Base-by-base conservation (phyloP, 1,140 invertebrate genomes). In the Brachionus rubens region DNA sequence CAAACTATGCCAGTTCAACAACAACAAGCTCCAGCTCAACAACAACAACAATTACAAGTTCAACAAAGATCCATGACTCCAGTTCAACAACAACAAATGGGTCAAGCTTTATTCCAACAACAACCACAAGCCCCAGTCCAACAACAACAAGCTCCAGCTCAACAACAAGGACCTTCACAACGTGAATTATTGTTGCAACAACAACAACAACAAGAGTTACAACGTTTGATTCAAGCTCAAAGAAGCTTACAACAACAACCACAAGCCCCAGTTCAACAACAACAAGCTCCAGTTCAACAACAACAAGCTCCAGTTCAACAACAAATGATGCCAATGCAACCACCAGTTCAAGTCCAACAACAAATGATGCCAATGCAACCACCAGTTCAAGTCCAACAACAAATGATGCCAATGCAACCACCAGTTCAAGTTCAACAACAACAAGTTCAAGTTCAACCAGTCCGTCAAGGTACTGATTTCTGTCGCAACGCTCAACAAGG, bases 401-500 rank as follows among this genome's bases (percentile, higher is more conserved):
- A 46, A 46, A 14, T 46, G 3, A 36, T 3, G 14, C 43, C 43
- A 46, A 14, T 46, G 5, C 43, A 46, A 46, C 43, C 9, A 46
- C 9, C 3, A 14, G 5, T 7, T 7, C 9, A 16, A 46, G 5
- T 7, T 7, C 5, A 7, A 7, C 43, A 46, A 46, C 52, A 56
- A 56, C 67, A 33, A 24, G 43, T 16, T 9, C 26, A 48, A 72
- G n/a, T 48, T 28, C 24, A 16, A 47, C n/a, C 41, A 72, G 41
- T 72, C 12, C 16, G 68, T 7, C 68, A 72, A 54, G 47, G 24
- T 14, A 43, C n/a, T 24, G 68, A 48, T 1, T 72, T 72, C 30
- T 72, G 68, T 3, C 68, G 47, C 12, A 72, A 30, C 9, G 46
- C 43, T 48, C 68, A 72, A 54, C 68, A 43, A 50, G 68, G 68